Conservation (phyloP, 2,888 invertebrate genomes). For the Tiliacea citrago region DNA sequence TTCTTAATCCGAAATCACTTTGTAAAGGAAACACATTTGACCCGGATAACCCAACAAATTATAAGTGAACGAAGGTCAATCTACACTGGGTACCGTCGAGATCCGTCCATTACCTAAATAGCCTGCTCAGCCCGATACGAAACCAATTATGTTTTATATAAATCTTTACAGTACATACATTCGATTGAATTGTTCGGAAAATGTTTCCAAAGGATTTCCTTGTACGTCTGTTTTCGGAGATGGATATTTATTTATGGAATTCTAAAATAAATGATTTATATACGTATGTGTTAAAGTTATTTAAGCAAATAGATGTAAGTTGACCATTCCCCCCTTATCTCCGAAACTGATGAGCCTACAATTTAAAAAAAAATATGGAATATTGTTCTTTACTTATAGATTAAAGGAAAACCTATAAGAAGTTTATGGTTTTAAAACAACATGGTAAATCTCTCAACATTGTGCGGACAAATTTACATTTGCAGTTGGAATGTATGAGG, state of each 20-base stretch:
- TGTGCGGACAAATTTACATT: no score
- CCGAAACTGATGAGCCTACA: no score
- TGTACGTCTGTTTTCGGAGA: constrained; percentile 10
- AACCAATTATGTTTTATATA: constrained; percentile 82
- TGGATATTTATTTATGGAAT: constrained; percentile 29
- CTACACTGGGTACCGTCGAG: constrained; percentile 68
- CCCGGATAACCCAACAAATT: constrained; percentile 65
- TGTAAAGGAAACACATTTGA: constrained; percentile 60
- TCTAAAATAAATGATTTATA: neutral
- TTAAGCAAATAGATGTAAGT: no score
- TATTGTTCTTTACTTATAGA: no score
- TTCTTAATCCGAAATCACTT: constrained; percentile 62
- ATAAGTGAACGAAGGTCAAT: constrained; percentile 55
- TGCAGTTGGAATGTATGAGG: no score
- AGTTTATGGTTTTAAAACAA: no score
- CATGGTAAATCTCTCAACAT: no score
- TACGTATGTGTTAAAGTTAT: no score
- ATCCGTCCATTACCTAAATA: constrained; percentile 81
- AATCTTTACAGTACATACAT: constrained; percentile 65
- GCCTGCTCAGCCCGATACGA: constrained; percentile 75
- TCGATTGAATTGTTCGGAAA: constrained; percentile 53
- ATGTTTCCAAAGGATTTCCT: constrained; percentile 13
- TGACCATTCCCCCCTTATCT: no score
- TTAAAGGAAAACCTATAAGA: no score
- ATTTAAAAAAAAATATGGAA: no score